Evolutionary conservation across 2,113 vertebrate species (phyloP).

Genomic region (Alouatta palliata): DNA sequence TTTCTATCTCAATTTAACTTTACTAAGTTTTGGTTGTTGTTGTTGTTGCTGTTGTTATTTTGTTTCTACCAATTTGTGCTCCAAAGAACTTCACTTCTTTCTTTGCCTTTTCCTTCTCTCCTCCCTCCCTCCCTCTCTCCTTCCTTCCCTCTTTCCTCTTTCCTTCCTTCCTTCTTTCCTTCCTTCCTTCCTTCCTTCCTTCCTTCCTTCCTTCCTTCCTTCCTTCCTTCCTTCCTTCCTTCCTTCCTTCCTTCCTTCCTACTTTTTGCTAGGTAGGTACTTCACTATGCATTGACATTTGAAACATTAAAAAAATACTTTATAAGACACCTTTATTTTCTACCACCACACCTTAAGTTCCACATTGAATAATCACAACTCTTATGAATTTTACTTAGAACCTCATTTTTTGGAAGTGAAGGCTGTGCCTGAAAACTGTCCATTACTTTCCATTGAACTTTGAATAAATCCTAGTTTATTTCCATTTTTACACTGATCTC

Average conservation of each 20-base stretch:
- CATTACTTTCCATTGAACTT: background rate
- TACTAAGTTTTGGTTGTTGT: background rate
- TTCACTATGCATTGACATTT: background rate
- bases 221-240: too few relatives aligned
- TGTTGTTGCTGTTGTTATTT: background rate
- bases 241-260: background rate
- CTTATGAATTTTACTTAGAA: background rate
- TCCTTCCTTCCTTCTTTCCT: background rate
- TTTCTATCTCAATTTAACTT: background rate
- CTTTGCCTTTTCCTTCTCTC: background rate
- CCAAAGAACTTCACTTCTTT: background rate
- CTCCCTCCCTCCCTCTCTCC: too few relatives aligned
- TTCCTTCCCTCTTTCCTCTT: fast-evolving
- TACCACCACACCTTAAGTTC: background rate
- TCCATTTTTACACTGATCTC: background rate
- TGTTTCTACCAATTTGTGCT: background rate
- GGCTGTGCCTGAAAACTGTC: background rate
- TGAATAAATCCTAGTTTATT: background rate
- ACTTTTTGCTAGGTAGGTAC: background rate
- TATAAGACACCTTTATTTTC: background rate
- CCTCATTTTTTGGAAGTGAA: background rate
- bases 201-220: fast-evolving
- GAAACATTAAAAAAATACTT: background rate
- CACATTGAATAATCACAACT: background rate
- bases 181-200: too few relatives aligned